Evolutionary conservation across 2,888 invertebrate genomes (phyloP).

Genomic region (Lacanobia wlatinum): DNA sequence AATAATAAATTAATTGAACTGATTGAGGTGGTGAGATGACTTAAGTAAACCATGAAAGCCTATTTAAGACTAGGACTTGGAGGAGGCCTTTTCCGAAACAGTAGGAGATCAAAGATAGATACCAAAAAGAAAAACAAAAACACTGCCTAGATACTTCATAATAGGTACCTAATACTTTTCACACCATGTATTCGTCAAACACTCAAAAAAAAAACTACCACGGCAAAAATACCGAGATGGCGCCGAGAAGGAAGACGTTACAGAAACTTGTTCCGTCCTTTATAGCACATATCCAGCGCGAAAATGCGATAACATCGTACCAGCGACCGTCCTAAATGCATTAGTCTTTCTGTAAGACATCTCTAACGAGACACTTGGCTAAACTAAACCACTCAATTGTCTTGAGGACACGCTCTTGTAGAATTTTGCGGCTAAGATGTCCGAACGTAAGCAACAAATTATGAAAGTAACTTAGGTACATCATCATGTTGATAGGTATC

Average conservation of each 20-base stretch:
- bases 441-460: slow-evolving; percentile 26
- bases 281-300: slow-evolving; percentile 35
- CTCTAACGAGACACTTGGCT: slow-evolving; percentile 60
- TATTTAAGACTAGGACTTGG: too few relatives aligned
- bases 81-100: too few relatives aligned
- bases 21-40: too few relatives aligned
- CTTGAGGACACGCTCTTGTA: slow-evolving; percentile 44
- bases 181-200: neutral
- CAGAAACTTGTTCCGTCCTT: slow-evolving; percentile 34
- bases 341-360: slow-evolving; percentile 59
- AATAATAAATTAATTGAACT: too few relatives aligned
- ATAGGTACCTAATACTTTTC: too few relatives aligned
- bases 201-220: neutral
- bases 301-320: slow-evolving; percentile 54
- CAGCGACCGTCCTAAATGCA: slow-evolving; percentile 51
- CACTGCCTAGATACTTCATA: too few relatives aligned
- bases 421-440: slow-evolving; percentile 36
- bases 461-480: slow-evolving; percentile 18
- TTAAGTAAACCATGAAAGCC: too few relatives aligned
- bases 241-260: slow-evolving; percentile 10
- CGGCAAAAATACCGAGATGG: neutral
- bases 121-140: too few relatives aligned
- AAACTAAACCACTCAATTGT: slow-evolving; percentile 64
- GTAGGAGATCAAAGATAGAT: too few relatives aligned
- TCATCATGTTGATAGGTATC: neutral